These are phyloP conservation scores for Seira ritae DNA, from an alignment of 2,888 invertebrate species.

Conservation along the genomic window DNA sequence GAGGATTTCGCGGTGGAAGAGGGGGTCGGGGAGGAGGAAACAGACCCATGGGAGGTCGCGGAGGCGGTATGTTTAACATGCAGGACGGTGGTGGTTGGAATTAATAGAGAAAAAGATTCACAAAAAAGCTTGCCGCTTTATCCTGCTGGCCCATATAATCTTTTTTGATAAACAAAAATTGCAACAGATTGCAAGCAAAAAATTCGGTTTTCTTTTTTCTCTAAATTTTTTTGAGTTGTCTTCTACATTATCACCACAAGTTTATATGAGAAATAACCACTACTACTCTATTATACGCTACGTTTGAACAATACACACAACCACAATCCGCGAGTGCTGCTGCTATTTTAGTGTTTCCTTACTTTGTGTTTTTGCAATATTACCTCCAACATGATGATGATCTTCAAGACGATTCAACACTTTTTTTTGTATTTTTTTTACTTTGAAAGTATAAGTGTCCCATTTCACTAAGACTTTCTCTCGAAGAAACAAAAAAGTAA, in stretches of 20 bases:
- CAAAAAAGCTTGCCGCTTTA: conserved; percentile 65
- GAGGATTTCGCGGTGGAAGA: conserved; percentile 68
- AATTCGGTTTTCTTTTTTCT: conserved; percentile 50
- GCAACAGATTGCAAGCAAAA: conserved; percentile 56
- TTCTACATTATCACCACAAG: conserved; percentile 57
- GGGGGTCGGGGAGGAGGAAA: conserved; percentile 75
- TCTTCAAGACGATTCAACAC: conserved; percentile 61
- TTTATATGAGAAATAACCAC: conserved; percentile 50
- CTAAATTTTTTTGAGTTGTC: conserved; percentile 57
- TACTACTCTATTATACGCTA: conserved; percentile 52
- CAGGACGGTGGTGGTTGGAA: conserved; percentile 68
- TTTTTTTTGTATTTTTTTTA: conserved; percentile 48
- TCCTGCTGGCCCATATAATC: conserved; percentile 67
- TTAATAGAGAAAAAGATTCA: conserved; percentile 54
- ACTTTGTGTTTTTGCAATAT: conserved; percentile 61
- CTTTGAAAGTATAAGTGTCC: conserved; percentile 54
- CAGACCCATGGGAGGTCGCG: conserved; percentile 64
- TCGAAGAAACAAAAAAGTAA: neutral
- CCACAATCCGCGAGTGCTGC: conserved; percentile 66
- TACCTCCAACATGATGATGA: conserved; percentile 51
- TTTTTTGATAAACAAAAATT: conserved; percentile 42
- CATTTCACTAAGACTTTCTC: conserved; percentile 11
- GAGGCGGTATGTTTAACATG: conserved; percentile 69
- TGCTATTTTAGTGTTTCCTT: conserved; percentile 48
- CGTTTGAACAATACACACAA: conserved; percentile 23